Conservation (phyloP, 2,797 vertebrate species). For the Moxostoma hubbsi region DNA sequence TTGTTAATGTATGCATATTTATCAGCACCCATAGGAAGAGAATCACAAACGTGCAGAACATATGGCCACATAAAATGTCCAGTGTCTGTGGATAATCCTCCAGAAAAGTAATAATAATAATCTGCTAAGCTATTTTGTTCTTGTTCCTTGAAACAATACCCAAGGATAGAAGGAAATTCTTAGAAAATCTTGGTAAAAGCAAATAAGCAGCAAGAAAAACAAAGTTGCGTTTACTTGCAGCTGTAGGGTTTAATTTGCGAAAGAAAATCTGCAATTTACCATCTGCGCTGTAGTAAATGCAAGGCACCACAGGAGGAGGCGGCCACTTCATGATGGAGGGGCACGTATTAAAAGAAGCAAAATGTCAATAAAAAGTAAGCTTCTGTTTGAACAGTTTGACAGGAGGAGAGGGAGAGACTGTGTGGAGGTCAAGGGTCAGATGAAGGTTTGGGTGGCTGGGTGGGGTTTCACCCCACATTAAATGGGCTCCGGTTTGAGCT, state of each 20-base stretch:
- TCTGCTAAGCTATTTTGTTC: slow-evolving; percentile 28
- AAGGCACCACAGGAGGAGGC: slow-evolving; percentile 83
- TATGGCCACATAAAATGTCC: slow-evolving; percentile 42
- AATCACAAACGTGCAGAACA: slow-evolving; percentile 32
- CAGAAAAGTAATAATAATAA: slow-evolving; percentile 49
- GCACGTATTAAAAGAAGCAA: slow-evolving; percentile 60
- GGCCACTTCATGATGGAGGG: slow-evolving; percentile 69
- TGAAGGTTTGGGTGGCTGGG: slow-evolving; percentile 59
- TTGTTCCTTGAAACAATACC: slow-evolving; percentile 26
- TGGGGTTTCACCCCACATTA: slow-evolving; percentile 66
- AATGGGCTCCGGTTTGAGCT: slow-evolving; percentile 98
- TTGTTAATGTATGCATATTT: slow-evolving; percentile 31
- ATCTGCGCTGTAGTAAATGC: slow-evolving; percentile 77
- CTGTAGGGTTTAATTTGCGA: slow-evolving; percentile 51
- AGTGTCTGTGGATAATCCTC: slow-evolving; percentile 45
- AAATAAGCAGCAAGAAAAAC: slow-evolving; percentile 48
- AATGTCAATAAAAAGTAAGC: slow-evolving; percentile 76
- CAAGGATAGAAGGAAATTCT: slow-evolving; percentile 55
- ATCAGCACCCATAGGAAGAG: slow-evolving; percentile 43
- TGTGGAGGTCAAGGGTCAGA: slow-evolving; percentile 59
- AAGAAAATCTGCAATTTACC: slow-evolving; percentile 69
- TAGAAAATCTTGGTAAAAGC: slow-evolving; percentile 55
- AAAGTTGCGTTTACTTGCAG: slow-evolving; percentile 71
- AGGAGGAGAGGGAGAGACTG: slow-evolving; percentile 52
- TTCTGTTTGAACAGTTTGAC: slow-evolving; percentile 72